Evolutionary conservation across 2,113 vertebrate genomes (phyloP).

Genomic region (Vicugna pacos): DNA sequence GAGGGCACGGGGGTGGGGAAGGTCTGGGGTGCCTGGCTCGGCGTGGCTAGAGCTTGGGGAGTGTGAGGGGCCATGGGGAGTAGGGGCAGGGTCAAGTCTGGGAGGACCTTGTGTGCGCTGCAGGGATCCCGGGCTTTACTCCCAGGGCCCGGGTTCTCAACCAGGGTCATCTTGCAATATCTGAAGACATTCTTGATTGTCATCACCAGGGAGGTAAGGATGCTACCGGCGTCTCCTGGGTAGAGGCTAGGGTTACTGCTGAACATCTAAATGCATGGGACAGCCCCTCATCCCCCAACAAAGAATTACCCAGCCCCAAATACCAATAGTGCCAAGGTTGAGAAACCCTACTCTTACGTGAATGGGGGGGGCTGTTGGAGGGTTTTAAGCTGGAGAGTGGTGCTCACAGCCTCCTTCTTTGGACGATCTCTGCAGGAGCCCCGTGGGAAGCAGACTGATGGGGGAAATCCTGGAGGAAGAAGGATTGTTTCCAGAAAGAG

Average conservation of each 20-base stretch:
- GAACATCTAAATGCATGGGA: neutral
- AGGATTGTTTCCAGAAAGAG: neutral
- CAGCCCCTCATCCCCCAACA: no score
- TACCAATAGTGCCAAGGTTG: rapidly evolving
- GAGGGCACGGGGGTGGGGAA: neutral
- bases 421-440: rapidly evolving
- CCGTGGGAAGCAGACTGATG: neutral
- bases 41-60: rapidly evolving
- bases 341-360: neutral
- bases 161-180: neutral
- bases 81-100: rapidly evolving
- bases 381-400: neutral
- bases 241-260: neutral
- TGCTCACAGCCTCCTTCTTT: neutral
- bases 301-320: neutral
- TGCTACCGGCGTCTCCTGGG: no score
- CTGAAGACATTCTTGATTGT: neutral
- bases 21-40: no score
- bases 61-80: rapidly evolving
- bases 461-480: neutral
- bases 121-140: rapidly evolving
- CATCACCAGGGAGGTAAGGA: neutral
- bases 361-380: rapidly evolving
- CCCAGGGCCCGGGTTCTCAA: neutral
- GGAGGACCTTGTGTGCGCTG: no score